Evolutionary conservation across 1,140 invertebrate species (phyloP), one percentile per base, ranked within the genome.

Genomic region (Scaptomyza montana): DNA sequence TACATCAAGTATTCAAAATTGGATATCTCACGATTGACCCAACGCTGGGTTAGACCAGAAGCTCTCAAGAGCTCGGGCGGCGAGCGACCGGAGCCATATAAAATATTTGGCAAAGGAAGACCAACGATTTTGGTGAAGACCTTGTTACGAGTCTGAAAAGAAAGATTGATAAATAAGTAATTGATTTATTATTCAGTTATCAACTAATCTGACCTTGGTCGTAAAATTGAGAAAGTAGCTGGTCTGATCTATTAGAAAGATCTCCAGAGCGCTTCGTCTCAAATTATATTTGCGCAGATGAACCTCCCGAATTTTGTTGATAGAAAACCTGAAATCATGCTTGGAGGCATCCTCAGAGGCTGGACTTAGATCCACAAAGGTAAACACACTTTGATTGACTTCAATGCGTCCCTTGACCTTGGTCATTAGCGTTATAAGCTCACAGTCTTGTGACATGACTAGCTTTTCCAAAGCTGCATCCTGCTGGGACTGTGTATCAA

Each of bases 1-100:
- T 96, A 94, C 94, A 95, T 95, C 45, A 95, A 80, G 84, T 95
- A 95, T 69, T 95, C 94, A 92, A 95, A 95, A 77, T 95, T 95
- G 10, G 93, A 94, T 25, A 95, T 95, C 89, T 95, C 94, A 57
- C 94, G 86, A 73, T 95, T 94, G 3, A 95, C 92, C 95, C 95
- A 95, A 89, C 94, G 94, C 87, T 95, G 94, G 8, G 94, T 95
- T 1, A 95, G 90, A 4, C 94, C 94, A 1, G 95, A 95, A 7
- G 94, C 92, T 51, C 93, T 92, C 7, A 95, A 82, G 9, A 95
- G 78, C 71, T 95, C 94, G 2, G 93, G 93, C 25, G 95, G 94
- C n/a, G 94, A 94, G 43, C 94, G 90, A 30, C 93, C 94, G 4
- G 93, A 93, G 63, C 93, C 93, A 62, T 94, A 94, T 13, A 93